Percentiles rank a stretch among this genome's conserved stretches.
phyloP scores from a whole-genome alignment of 1,140 invertebrate genomes.

The Halictus rubicundus region DNA sequence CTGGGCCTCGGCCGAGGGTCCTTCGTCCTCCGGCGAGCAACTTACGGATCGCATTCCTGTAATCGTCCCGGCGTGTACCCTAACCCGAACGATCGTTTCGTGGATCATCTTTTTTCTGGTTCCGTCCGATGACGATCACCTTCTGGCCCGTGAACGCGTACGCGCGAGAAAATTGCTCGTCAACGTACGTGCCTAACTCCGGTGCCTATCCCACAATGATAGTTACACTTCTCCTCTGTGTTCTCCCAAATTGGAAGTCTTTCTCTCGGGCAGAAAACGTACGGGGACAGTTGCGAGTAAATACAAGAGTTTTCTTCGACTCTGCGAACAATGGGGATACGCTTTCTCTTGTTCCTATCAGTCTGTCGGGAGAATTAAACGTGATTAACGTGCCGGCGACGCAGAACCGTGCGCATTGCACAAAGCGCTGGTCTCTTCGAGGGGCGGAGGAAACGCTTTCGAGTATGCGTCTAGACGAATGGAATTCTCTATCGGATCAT shows the following conservation, averaged over 20 bases:
- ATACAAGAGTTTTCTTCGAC: slow-evolving; percentile 30
- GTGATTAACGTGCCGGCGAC: slow-evolving; percentile 34
- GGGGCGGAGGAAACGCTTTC: not conserved
- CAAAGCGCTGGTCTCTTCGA: slow-evolving; percentile 12
- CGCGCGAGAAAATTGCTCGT: not conserved
- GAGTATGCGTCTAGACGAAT: slow-evolving; percentile 3
- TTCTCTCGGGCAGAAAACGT: slow-evolving; percentile 20
- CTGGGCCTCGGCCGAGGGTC: no score
- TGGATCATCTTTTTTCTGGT: not conserved
- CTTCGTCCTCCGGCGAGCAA: no score
- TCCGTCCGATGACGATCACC: not conserved
- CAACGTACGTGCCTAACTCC: no score
- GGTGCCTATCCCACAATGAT: no score
- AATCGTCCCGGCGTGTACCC: not conserved
- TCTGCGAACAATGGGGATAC: slow-evolving; percentile 39
- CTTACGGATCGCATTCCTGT: not conserved
- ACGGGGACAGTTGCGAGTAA: slow-evolving; percentile 31
- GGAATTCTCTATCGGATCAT: slow-evolving; percentile 29
- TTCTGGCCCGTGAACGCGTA: not conserved
- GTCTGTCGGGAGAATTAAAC: slow-evolving; percentile 29
- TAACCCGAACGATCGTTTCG: not conserved
- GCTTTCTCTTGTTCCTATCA: slow-evolving; percentile 44
- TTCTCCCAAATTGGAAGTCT: no score
- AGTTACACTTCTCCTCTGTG: no score
- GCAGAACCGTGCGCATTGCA: not conserved